Evolutionary conservation across 2,888 invertebrate genomes (phyloP).

Genomic region (Anagyrus pseudococci): DNA sequence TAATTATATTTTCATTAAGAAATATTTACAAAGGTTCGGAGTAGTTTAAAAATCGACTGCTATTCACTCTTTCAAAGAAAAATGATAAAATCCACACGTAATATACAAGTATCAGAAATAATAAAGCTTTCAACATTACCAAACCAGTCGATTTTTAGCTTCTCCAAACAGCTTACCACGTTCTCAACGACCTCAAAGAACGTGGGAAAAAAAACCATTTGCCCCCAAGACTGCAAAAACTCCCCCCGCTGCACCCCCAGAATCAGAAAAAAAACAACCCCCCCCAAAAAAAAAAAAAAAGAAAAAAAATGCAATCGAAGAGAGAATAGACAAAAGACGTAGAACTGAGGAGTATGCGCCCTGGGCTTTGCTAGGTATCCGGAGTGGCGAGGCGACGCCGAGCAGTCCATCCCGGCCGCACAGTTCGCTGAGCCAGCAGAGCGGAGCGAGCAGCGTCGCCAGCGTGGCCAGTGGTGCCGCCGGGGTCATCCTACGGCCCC

Average conservation of each 20-base stretch:
- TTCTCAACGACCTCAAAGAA: too few species aligned
- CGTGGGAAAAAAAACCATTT: too few species aligned
- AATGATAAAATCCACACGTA: too few species aligned
- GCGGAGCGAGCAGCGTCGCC: slow-evolving; percentile 63
- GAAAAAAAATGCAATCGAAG: background rate
- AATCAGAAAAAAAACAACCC: background rate
- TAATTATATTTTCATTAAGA: too few species aligned
- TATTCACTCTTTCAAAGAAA: too few species aligned
- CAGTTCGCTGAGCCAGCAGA: slow-evolving; percentile 82
- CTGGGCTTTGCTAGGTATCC: slow-evolving; percentile 64
- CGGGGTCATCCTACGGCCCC: slow-evolving; percentile 66
- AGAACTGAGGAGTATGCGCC: background rate
- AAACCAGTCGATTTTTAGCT: too few species aligned
- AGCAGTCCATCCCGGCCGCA: slow-evolving; percentile 81
- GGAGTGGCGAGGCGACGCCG: slow-evolving; percentile 79
- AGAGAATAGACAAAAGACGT: background rate
- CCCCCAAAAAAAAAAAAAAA: background rate
- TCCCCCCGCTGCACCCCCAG: background rate
- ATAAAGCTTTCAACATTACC: too few species aligned
- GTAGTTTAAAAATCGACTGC: too few species aligned
- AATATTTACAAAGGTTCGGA: too few species aligned
- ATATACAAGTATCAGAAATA: too few species aligned
- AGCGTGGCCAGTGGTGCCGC: slow-evolving; percentile 62
- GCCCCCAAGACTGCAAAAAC: too few species aligned
- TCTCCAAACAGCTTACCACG: too few species aligned